phyloP scores from a whole-genome alignment of 2,888 invertebrate species.

The Pardosa pseudoannulata region DNA sequence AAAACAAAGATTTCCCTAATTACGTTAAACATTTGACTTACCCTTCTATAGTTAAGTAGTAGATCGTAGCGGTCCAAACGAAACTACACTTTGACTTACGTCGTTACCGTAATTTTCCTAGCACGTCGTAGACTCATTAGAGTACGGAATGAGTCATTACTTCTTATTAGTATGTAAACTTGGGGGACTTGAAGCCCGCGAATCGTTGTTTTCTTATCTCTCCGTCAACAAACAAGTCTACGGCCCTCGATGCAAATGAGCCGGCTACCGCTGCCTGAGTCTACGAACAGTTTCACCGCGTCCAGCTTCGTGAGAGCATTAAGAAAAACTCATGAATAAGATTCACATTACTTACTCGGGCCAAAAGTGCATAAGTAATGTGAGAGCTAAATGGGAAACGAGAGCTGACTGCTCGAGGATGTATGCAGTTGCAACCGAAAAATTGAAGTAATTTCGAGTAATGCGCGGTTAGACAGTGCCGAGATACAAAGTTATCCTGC shows the following conservation, averaged over 20 bases:
- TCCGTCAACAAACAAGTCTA: neutral
- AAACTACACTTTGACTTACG: no score
- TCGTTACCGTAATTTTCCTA: no score
- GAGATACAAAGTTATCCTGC: no score
- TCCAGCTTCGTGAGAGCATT: neutral
- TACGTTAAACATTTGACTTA: no score
- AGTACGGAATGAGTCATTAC: neutral
- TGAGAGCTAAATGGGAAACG: neutral
- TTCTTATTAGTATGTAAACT: neutral
- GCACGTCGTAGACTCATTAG: neutral
- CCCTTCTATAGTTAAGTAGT: no score
- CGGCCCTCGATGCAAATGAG: neutral
- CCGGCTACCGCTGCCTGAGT: neutral
- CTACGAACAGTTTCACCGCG: neutral
- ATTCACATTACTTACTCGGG: neutral
- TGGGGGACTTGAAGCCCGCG: neutral
- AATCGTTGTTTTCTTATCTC: neutral
- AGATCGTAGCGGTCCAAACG: no score
- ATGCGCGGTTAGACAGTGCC: no score
- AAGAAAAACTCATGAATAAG: constrained; percentile 9
- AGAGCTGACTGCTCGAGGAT: neutral
- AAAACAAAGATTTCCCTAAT: no score
- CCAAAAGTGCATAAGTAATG: neutral
- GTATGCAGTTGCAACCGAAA: no score
- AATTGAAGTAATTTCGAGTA: no score